Evolutionary conservation across 2,888 invertebrate genomes (phyloP), one percentile per base, ranked within the genome.

Genomic region (Fragum sueziense): DNA sequence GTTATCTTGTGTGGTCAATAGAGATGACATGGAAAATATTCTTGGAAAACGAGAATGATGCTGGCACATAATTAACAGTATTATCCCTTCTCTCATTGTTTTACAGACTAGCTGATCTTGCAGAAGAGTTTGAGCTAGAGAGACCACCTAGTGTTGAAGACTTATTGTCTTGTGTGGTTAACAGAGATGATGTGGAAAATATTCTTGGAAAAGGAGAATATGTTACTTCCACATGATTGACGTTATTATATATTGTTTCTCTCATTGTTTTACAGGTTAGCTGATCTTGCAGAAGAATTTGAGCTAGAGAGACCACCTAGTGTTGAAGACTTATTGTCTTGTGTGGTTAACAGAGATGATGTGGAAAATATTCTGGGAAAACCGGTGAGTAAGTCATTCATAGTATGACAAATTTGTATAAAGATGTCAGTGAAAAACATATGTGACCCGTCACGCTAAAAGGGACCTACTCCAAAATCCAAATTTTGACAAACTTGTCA

Each of bases 311-410:
- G 82, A 72, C 81, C 88, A n/a, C 92, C 92, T 20, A 85, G 85
- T 37, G 73, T 89, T n/a, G 85, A 87, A 20, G 92, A 93, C 62
- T 82, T 93, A 31, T 76, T 93, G 37, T 84, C 90, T 27, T 90
- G 91, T 61, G 88, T 93, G 20, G 88, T 93, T 31, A 93, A 93
- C 79, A 86, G 90, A 72, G 92, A 93, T 34, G 93, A 93, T 86
- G 92, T 93, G 6, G 91, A 92, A 67, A 87, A 87, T 62, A 86
- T 92, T 47, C 88, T 93, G 14, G 85, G 84, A 51, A 88, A 87
- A 88, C 92, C 92, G 20, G 93, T 92, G 80, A 88, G 90, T 47
- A n/a, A 47, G n/a, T n/a, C n/a, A n/a, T n/a, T n/a, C n/a, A n/a
- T n/a, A n/a, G n/a, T n/a, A n/a, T 41, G 9, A 9, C 41, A 41